Base-by-base conservation (phyloP, 2,797 vertebrate genomes). In the Kryptolebias ocellatus region DNA sequence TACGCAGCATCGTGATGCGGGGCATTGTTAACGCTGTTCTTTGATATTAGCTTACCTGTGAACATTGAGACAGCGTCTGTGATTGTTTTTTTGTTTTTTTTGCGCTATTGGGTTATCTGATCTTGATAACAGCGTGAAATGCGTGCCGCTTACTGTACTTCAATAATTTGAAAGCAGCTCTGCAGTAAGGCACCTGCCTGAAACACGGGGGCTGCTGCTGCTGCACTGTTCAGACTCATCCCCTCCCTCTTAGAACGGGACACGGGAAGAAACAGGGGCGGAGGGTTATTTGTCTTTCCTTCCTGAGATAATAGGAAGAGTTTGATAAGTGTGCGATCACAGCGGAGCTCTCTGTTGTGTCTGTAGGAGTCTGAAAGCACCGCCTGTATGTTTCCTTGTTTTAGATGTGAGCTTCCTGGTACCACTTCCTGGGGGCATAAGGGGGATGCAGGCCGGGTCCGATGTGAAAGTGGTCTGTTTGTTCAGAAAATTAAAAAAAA, bases 371-470 rank as follows among this genome's bases (percentile, higher is more conserved):
- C 66, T 72, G 59, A 87, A 74, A 80, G 64, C 79, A 50, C 63
- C 73, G 68, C 27, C 20, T 83, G 80, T 81, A 76, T 47, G 53
- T 84, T 90, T 89, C 84, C 88, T 89, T 88, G 76, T 90, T 91
- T 90, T 79, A 71, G 53, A 75, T 81, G 54, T n/a, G 5, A 51
- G 64, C 82, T 89, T 93, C 89, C 92, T 91, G 81, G 31, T 74
- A 55, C 70, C 28, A 56, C 29, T 71, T 59, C 56, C 17, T 42
- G 64, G 17, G 51, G 44, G 14, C 20, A 24, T 56, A 58, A 47
- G 16, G 70, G 62, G 76, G 69, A 53, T 69, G 42, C 34, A 66
- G 37, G 16, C 15, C 74, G 47, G 37, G 44, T 75, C 14, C 37
- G 44, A 7, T 34, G 34, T 64, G 3, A 31, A n/a, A 28, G 9